A percentile compares a stretch with the other conserved stretches of the same genome.
These are phyloP conservation scores for Mizuhopecten yessoensis DNA, from an alignment of 1,140 invertebrate genomes.

Conservation along the genomic window DNA sequence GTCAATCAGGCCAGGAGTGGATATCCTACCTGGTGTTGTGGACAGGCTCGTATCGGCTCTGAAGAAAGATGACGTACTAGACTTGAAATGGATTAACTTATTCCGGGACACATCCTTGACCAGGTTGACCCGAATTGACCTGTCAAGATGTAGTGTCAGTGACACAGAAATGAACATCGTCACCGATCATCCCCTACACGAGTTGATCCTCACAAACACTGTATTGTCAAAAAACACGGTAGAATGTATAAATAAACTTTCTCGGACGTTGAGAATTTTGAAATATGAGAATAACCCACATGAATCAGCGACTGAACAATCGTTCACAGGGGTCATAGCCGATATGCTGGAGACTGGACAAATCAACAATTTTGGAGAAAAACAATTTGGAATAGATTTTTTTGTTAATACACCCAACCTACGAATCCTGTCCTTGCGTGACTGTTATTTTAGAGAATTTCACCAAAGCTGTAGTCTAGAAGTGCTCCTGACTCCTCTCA, in stretches of 20 bases:
- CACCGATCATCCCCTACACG: not conserved
- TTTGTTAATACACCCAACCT: not conserved
- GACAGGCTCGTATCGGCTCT: not conserved
- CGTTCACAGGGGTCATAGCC: not conserved
- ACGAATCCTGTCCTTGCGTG: not conserved
- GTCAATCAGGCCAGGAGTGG: not conserved
- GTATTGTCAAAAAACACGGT: slow-evolving; percentile 10
- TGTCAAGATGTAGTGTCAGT: not conserved
- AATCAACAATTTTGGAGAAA: not conserved
- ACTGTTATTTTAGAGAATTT: slow-evolving; percentile 8
- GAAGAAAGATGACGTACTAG: slow-evolving; percentile 3
- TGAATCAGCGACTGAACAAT: not conserved
- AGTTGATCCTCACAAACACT: not conserved
- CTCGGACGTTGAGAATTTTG: slow-evolving; percentile 4
- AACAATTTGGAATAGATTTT: slow-evolving; percentile 19
- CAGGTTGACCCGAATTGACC: not conserved
- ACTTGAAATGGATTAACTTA: not conserved
- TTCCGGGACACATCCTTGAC: not conserved
- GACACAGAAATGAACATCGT: slow-evolving; percentile 14
- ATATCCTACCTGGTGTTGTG: not conserved
- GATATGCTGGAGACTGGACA: not conserved
- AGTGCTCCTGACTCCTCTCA: not conserved
- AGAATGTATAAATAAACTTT: not conserved
- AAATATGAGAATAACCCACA: slow-evolving; percentile 8
- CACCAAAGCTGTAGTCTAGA: not conserved